Base-by-base conservation (phyloP, 2,113 vertebrate genomes). In the Hydrolagus affinis region DNA sequence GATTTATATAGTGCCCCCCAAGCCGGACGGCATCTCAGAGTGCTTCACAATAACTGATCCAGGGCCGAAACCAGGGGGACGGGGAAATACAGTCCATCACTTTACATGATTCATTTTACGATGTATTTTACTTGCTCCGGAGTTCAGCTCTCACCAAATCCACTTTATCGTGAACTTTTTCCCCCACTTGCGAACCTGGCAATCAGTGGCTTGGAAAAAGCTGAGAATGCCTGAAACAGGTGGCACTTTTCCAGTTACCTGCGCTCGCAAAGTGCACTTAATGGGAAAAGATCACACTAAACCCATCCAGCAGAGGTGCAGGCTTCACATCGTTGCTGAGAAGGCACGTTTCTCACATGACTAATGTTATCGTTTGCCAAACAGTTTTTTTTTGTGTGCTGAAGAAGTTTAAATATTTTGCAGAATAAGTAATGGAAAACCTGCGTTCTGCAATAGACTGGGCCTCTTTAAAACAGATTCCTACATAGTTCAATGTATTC, bases 381-480 rank as follows among this genome's bases (percentile, higher is more conserved):
- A 44, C 44, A 44, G 44, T 6, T 44, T 25, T 15, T 0, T 25
- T 62, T 25, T 64, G 78, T 28, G 0, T 28, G 21, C 25, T 19
- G 78, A 28, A 66, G 60, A 68, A 83, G 78, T 64, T n/a, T 83
- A 83, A 83, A 83, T 83, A 83, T 83, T 83, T 83, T 66, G 62
- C 25, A 66, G 32, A 17, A 56, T 17, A 83, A 83, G 78, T 30
- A 66, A 32, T 83, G 62, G 60, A 83, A 62, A 83, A 68, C 12
- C 60, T 64, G 14, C 32, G 78, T 21, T 62, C 30, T 64, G 64
- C 66, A 64, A 83, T 83, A 68, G 25, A 30, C 28, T 66, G 17
- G 60, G 23, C 25, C 62, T 30, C 7, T 68, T 83, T 30, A 32
- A 66, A 68, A 28, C 25, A 11, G 60, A 7, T 64, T 62, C 78